Evolutionary conservation across 2,797 vertebrate genomes (phyloP), one percentile per base, ranked within the genome.

Genomic region (Eulemur coronatus): DNA sequence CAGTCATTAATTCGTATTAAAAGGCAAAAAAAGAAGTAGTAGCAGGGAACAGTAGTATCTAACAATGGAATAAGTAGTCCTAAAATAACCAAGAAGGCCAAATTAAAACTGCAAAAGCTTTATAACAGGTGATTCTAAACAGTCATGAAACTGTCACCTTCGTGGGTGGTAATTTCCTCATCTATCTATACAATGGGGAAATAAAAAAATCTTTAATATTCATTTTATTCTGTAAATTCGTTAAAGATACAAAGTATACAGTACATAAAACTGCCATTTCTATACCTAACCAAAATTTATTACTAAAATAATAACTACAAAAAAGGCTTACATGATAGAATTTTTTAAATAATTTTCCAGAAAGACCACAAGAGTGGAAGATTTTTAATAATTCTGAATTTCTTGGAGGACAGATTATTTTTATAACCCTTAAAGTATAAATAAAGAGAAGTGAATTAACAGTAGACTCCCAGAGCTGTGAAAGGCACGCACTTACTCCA

Each of bases 111-210:
- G 92, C 82, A 84, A 91, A 94, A 73, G 78, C 75, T 87, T 96
- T 92, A 4, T 90, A 85, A 87, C 92, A 94, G 82, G 75, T 84
- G 38, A 84, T 73, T 84, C 73, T 81, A 72, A 93, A 70, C 24
- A 95, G 75, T 69, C 73, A 35, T 96, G 91, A 97, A 97, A 91
- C 65, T 79, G 92, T 96, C 94, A 91, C 73, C 52, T 91, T 38
- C 28, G 35, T 46, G 7, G 35, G 69, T 65, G 46, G 33, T 72
- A 63, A 96, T 95, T 89, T 85, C 61, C 70, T 72, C 35, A 20
- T 89, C 69, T 28, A 20, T 89, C 69, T 28, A n/a, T 69, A 94
- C 89, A 93, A 70, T 70, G 80, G 76, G 4, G 20, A 35, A 81
- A 76, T 86, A 52, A 92, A 33, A 52, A 59, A n/a, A 65, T 4